Conservation (phyloP, 2,888 invertebrate genomes). For the Diarsia brunnea region DNA sequence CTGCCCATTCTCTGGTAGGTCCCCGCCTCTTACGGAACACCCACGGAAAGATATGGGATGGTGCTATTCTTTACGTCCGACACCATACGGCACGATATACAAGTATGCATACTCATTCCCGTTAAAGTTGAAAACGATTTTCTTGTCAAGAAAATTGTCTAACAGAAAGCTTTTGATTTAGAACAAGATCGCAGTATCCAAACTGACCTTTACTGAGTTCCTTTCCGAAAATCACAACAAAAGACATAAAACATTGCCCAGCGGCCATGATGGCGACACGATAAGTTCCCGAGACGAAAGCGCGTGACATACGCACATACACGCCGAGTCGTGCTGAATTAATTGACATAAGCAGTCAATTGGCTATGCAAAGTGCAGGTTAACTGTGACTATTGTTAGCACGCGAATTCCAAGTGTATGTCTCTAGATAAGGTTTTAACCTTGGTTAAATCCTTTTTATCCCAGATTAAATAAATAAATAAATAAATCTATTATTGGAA, state of each 20-base stretch:
- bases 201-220: constrained; percentile 7
- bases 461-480: too few species aligned
- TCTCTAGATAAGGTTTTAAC: constrained; percentile 14
- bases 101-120: too few species aligned
- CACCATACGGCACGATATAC: too few species aligned
- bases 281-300: constrained; percentile 49
- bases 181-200: not conserved
- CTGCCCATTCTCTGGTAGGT: too few species aligned
- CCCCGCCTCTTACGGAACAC: too few species aligned
- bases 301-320: constrained; percentile 63
- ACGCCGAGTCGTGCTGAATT: constrained; percentile 61
- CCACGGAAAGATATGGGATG: too few species aligned
- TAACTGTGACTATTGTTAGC: constrained; percentile 19
- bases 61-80: too few species aligned
- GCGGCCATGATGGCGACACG: constrained; percentile 51
- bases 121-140: too few species aligned
- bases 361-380: constrained; percentile 15
- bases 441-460: too few species aligned
- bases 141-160: too few species aligned
- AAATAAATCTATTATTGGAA: too few species aligned
- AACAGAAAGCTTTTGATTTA: not conserved
- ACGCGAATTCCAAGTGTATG: constrained; percentile 30
- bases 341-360: constrained; percentile 56
- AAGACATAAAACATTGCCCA: not conserved
- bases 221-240: constrained; percentile 13